Percentiles rank a stretch among this genome's conserved stretches.
Conservation (phyloP, 2,113 vertebrate genomes). For the Vulpes lagopus region DNA sequence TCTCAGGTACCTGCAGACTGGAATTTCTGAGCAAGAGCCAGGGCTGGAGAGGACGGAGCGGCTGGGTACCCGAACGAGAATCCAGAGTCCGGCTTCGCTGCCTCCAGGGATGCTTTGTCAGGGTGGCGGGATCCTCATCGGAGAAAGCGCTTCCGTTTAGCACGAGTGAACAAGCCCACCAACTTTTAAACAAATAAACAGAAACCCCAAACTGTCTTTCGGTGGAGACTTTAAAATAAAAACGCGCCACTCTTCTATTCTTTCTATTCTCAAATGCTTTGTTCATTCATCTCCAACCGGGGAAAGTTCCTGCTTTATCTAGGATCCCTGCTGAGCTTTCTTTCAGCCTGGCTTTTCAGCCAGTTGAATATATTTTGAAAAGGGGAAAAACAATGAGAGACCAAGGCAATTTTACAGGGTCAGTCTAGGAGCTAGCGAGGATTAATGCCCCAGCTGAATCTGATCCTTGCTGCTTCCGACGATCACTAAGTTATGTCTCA, state of each 20-base stretch:
- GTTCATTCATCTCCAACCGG: slow-evolving; percentile 51
- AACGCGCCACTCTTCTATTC: slow-evolving; percentile 44
- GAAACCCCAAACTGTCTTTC: slow-evolving; percentile 49
- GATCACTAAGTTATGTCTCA: slow-evolving; percentile 40
- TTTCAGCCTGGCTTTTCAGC: slow-evolving; percentile 50
- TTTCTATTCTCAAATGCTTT: slow-evolving; percentile 69
- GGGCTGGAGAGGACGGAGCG: not conserved
- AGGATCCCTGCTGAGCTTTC: slow-evolving; percentile 67
- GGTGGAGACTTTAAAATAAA: slow-evolving; percentile 69
- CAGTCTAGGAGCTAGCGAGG: slow-evolving; percentile 1
- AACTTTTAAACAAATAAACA: not conserved
- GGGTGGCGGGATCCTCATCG: not conserved
- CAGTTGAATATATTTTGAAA: slow-evolving; percentile 71
- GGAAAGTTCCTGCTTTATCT: slow-evolving; percentile 63
- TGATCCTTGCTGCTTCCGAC: slow-evolving; percentile 31
- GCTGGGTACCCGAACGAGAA: slow-evolving; percentile 42
- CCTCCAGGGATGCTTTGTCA: slow-evolving; percentile 59
- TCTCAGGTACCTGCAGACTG: slow-evolving; percentile 66
- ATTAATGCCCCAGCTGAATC: slow-evolving; percentile 43
- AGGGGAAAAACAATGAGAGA: not conserved
- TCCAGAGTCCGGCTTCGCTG: slow-evolving; percentile 61
- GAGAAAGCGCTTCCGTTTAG: slow-evolving; percentile 63
- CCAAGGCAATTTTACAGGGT: slow-evolving; percentile 36
- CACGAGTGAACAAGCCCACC: slow-evolving; percentile 32
- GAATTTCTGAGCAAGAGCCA: slow-evolving; percentile 69